Conservation (phyloP, 2,113 vertebrate genomes). For the Bucco capensis region DNA sequence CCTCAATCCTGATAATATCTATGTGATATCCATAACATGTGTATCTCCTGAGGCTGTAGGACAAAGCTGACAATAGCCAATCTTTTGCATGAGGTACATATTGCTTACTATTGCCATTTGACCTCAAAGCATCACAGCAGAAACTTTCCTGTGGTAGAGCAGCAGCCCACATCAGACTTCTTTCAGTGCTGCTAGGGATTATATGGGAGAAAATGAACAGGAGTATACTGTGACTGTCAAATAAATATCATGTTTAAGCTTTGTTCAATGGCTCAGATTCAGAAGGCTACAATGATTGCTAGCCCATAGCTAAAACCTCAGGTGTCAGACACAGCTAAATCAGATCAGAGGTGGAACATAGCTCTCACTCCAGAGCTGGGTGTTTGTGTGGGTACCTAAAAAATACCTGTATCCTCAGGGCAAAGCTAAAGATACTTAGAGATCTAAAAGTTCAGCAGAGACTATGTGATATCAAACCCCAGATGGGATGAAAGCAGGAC, state of each 20-base stretch:
- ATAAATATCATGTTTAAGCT: background rate
- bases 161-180: background rate
- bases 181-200: background rate
- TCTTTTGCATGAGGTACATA: background rate
- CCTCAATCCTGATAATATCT: background rate
- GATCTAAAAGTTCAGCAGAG: background rate
- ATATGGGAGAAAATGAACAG: too few species aligned
- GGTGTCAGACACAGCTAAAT: background rate
- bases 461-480: background rate
- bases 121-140: background rate
- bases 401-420: background rate
- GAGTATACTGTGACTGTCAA: background rate
- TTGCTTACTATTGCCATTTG: background rate
- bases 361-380: fast-evolving
- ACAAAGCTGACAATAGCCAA: background rate
- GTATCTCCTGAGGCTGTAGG: background rate
- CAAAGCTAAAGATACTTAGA: background rate
- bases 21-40: background rate
- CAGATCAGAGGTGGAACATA: background rate
- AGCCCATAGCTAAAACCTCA: background rate
- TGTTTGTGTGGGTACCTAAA: background rate
- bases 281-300: background rate
- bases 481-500: background rate
- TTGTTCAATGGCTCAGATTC: background rate
- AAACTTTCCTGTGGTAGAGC: background rate